Conservation (phyloP, 2,888 invertebrate species). For the Pherbina coryleti region DNA sequence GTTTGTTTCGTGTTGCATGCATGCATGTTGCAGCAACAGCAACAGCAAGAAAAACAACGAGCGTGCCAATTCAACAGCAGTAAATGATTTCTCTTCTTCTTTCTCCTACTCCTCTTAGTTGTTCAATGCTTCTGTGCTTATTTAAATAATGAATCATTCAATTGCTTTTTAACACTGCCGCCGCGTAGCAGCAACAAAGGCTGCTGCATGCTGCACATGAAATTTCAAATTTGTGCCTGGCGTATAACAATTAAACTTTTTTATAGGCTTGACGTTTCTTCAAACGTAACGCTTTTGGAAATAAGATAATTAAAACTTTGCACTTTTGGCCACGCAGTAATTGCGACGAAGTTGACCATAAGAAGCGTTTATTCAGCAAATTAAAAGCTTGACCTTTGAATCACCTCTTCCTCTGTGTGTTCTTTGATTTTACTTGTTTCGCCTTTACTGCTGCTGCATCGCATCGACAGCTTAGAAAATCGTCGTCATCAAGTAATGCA, state of each 20-base stretch:
- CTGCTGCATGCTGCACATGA: not conserved
- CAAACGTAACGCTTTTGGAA: not conserved
- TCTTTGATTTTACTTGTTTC: not conserved
- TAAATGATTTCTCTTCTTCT: slow-evolving; percentile 25
- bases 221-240: not conserved
- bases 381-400: not conserved
- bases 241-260: slow-evolving; percentile 27
- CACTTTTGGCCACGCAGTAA: not conserved
- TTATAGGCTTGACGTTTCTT: slow-evolving; percentile 24
- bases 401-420: not conserved
- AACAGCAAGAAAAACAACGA: slow-evolving; percentile 6
- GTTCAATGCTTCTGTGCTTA: not conserved
- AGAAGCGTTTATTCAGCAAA: not conserved
- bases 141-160: slow-evolving; percentile 51
- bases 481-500: not conserved
- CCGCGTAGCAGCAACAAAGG: slow-evolving; percentile 13
- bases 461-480: not conserved
- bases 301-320: too few relatives aligned
- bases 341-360: not conserved
- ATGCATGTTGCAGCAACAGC: slow-evolving; percentile 10
- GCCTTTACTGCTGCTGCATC: not conserved
- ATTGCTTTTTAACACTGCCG: slow-evolving; percentile 51
- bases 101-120: slow-evolving; percentile 32
- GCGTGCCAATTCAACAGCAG: slow-evolving; percentile 18
- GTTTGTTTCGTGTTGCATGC: not conserved